Percentiles rank a stretch among this genome's conserved stretches.
phyloP scores from a whole-genome alignment of 2,113 vertebrate genomes.

The Lipophrys pholis region DNA sequence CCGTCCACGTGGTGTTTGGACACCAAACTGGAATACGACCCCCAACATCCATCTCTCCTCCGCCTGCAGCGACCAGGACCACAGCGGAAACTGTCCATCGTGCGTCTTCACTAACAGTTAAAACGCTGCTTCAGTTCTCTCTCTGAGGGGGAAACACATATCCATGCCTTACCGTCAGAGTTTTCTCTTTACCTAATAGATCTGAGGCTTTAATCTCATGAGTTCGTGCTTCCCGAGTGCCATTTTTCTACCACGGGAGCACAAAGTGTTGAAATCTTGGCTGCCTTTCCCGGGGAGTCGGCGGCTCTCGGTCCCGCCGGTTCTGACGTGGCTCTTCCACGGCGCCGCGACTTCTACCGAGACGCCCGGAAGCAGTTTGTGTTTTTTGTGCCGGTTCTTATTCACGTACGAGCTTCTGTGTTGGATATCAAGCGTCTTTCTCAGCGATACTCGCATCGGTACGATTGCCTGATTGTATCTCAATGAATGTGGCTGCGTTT shows the following conservation, averaged over 20 bases:
- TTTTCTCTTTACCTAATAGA: slow-evolving; percentile 31
- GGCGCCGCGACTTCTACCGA: slow-evolving; percentile 8
- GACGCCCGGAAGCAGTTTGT: slow-evolving; percentile 35
- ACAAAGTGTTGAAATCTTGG: slow-evolving; percentile 47
- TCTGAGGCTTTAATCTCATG: slow-evolving; percentile 24
- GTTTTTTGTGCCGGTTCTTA: slow-evolving; percentile 47
- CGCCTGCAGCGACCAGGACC: slow-evolving; percentile 17
- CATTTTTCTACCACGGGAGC: slow-evolving; percentile 43
- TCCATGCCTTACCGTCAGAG: slow-evolving; percentile 59
- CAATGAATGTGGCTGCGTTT: slow-evolving; percentile 40
- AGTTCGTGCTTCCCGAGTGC: slow-evolving; percentile 57
- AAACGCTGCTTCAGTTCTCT: neutral
- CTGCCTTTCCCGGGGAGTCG: slow-evolving; percentile 58
- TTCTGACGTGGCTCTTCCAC: slow-evolving; percentile 52
- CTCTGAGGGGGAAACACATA: slow-evolving; percentile 14
- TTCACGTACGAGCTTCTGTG: neutral
- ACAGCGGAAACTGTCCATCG: too few relatives aligned
- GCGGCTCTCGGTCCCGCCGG: slow-evolving; percentile 57
- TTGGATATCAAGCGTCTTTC: slow-evolving; percentile 22
- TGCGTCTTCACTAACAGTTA: neutral
- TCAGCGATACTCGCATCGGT: slow-evolving; percentile 31
- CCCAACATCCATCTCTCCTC: slow-evolving; percentile 25
- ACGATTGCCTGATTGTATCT: slow-evolving; percentile 42
- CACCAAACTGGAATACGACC: slow-evolving; percentile 16
- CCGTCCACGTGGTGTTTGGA: slow-evolving; percentile 14